Evolutionary conservation across 2,797 vertebrate species (phyloP).

Genomic region (Poeciliopsis presidionis): DNA sequence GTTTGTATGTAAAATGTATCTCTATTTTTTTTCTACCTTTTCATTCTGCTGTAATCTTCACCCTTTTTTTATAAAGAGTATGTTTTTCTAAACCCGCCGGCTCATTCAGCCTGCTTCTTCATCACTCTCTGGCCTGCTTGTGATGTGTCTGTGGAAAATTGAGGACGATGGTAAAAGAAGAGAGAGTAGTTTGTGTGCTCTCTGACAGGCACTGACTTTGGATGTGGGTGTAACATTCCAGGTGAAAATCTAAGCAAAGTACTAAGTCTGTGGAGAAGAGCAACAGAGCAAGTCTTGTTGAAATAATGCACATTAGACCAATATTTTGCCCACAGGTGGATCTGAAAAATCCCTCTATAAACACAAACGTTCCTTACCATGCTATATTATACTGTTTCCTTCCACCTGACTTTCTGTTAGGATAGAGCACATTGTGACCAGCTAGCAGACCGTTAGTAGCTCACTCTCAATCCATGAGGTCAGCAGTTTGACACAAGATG

Average conservation of each 20-base stretch:
- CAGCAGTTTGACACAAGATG: background rate
- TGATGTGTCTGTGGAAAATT: constrained; percentile 54
- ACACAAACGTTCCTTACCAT: background rate
- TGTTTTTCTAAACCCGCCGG: constrained; percentile 53
- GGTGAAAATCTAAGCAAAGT: background rate
- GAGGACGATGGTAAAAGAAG: constrained; percentile 36
- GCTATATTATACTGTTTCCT: background rate
- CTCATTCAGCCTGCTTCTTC: constrained; percentile 53
- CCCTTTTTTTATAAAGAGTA: constrained; percentile 8
- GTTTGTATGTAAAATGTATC: constrained; percentile 17
- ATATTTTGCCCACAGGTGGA: constrained; percentile 1
- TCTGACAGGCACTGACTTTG: constrained; percentile 29
- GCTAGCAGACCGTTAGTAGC: background rate
- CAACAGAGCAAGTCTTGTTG: background rate
- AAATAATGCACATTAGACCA: background rate
- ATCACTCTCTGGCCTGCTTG: constrained; percentile 47
- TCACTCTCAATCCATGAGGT: background rate
- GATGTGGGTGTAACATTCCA: constrained; percentile 4
- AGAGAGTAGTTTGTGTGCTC: constrained; percentile 22
- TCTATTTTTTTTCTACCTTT: constrained; percentile 16
- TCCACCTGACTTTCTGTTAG: background rate
- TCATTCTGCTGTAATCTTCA: constrained; percentile 22
- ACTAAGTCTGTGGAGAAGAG: constrained; percentile 1
- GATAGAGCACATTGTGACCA: background rate
- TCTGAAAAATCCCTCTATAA: constrained; percentile 13